Evolutionary conservation across 2,113 vertebrate species (phyloP), one percentile per base, ranked within the genome.

Genomic region (Columba livia): DNA sequence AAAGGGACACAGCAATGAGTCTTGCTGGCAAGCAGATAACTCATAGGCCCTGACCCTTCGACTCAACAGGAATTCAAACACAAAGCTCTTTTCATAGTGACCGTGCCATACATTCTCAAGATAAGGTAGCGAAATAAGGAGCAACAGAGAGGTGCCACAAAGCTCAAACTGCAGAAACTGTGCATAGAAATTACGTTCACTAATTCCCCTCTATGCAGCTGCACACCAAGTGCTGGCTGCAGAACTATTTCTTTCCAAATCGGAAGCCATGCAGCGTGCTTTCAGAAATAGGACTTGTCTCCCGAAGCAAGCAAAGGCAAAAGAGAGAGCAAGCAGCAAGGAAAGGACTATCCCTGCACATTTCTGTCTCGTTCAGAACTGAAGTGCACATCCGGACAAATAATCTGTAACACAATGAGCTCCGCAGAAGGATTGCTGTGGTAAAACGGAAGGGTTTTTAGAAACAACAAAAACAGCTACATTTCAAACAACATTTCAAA

Each of bases 81-180:
- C 98, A 98, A 99, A 99, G 98, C 98, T 96, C 97, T 97, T 98
- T 98, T 98, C 96, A 97, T 92, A 85, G 67, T 91, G 93, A 96
- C 97, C 54, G 81, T 92, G 92, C 94, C 95, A 95, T 80, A 95
- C 97, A 95, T 97, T 92, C 93, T 84, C 88, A 96, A 97, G 97
- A 98, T 98, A 97, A 98, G 93, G 92, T 87, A 65, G 89, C 9
- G 11, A 96, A 97, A 96, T 90, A 85, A 75, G 86, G 88, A 91
- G 96, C 77, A 84, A 92, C 74, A 77, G 87, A 95, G 93, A 93
- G 96, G 94, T 73, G 96, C 94, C 95, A 92, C 89, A 85, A 93
- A 97, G 96, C 93, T 91, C 79, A 83, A 90, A 93, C 94, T 85
- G 77, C 91, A 96, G 83, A 93, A 95, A 96, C 85, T 94, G 29